Percentiles rank a stretch among this genome's conserved stretches.
Evolutionary conservation across 2,113 vertebrate species (phyloP).

Genomic region (Octodon degus): DNA sequence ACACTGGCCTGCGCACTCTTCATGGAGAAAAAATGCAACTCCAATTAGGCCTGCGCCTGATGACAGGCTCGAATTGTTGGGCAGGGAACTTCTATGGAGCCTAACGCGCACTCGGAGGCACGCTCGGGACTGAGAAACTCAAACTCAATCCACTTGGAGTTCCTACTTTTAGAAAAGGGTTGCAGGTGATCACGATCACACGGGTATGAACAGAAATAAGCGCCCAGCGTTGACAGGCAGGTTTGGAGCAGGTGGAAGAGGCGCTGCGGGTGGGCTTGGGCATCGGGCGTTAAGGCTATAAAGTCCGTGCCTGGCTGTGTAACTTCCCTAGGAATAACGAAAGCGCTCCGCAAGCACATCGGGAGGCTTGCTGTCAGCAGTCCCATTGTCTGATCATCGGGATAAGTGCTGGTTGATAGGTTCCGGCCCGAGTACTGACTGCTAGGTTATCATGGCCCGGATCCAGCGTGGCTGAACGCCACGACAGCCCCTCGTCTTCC

Average conservation of each 20-base stretch:
- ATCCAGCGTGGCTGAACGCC: no score
- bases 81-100: not conserved
- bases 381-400: not conserved
- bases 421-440: no score
- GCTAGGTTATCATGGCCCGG: no score
- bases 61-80: not conserved
- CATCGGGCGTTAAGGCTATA: not conserved
- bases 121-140: not conserved
- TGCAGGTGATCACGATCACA: not conserved
- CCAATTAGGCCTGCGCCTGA: not conserved
- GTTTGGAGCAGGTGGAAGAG: not conserved
- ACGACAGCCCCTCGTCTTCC: no score
- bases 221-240: no score
- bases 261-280: not conserved
- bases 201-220: not conserved
- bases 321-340: not conserved
- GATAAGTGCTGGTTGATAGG: not conserved
- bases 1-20: not conserved
- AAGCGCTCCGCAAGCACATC: not conserved
- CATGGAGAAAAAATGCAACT: not conserved
- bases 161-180: not conserved
- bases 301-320: not conserved
- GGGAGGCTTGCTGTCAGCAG: not conserved
- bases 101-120: no score
- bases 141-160: not conserved